A percentile compares a stretch with the other conserved stretches of the same genome.
Conservation (phyloP, 2,888 invertebrate genomes). For the Zaprionus bogoriensis region DNA sequence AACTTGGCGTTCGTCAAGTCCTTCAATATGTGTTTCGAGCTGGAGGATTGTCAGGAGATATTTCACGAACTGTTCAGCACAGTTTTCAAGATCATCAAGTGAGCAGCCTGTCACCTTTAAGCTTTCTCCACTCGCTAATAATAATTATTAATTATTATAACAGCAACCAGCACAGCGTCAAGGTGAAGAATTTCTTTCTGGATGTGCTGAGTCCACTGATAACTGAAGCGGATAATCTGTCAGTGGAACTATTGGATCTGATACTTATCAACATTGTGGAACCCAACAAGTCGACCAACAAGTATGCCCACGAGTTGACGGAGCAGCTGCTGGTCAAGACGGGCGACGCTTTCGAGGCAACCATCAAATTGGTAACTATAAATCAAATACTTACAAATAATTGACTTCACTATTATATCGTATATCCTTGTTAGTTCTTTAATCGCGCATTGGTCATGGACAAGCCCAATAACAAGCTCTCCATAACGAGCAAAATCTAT, state of each 20-base stretch:
- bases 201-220: constrained; percentile 97
- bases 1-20: constrained; percentile 98
- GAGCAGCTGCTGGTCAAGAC: constrained; percentile 96
- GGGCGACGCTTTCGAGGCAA: constrained; percentile 95
- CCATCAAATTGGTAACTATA: constrained; percentile 92
- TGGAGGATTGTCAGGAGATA: constrained; percentile 98
- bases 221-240: constrained; percentile 97
- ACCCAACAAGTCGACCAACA: constrained; percentile 94
- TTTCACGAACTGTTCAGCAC: constrained; percentile 96
- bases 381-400: background rate
- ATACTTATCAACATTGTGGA: constrained; percentile 97
- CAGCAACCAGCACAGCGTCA: constrained; percentile 97
- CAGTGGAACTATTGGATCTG: constrained; percentile 96
- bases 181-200: constrained; percentile 98
- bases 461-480: constrained; percentile 91
- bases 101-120: too few species aligned
- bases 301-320: constrained; percentile 94
- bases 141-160: constrained; percentile 1
- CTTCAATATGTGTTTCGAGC: constrained; percentile 99
- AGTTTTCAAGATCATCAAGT: constrained; percentile 98
- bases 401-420: background rate
- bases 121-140: background rate
- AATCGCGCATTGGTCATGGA: constrained; percentile 97
- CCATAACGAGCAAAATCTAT: constrained; percentile 93
- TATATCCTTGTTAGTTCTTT: constrained; percentile 89